Evolutionary conservation across 2,888 invertebrate genomes (phyloP).

Genomic region (Mythimna pallens): DNA sequence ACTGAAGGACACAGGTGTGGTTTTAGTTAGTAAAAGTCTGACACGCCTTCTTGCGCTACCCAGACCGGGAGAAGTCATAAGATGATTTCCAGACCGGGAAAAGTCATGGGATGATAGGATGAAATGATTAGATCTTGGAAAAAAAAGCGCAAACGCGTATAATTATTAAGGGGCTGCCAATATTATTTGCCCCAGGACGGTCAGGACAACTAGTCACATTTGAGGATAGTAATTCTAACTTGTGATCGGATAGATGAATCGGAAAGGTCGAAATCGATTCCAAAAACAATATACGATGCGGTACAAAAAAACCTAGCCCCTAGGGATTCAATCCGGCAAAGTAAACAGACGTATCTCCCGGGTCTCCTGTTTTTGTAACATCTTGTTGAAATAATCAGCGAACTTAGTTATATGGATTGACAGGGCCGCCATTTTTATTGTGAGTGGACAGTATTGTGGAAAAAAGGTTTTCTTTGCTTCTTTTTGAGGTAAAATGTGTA

Average conservation of each 20-base stretch:
- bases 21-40: too few relatives aligned
- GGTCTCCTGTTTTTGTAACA: slow-evolving; percentile 52
- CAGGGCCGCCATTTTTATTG: slow-evolving; percentile 33
- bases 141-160: too few relatives aligned
- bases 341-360: slow-evolving; percentile 59
- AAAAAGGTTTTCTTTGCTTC: slow-evolving; percentile 4
- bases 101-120: too few relatives aligned
- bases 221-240: background rate
- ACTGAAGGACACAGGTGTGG: too few relatives aligned
- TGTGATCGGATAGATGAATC: slow-evolving; percentile 14
- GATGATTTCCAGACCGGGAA: too few relatives aligned
- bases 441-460: slow-evolving; percentile 1
- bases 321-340: slow-evolving; percentile 57
- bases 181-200: too few relatives aligned
- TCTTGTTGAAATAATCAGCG: slow-evolving; percentile 59
- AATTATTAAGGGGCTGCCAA: too few relatives aligned
- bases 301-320: slow-evolving; percentile 52
- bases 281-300: slow-evolving; percentile 50
- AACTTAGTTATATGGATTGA: slow-evolving; percentile 47
- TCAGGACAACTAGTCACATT: too few relatives aligned
- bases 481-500: background rate
- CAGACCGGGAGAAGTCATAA: too few relatives aligned
- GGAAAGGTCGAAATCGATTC: slow-evolving; percentile 36
- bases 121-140: too few relatives aligned
- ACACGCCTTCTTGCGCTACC: too few relatives aligned